Conservation (phyloP, 2,113 vertebrate genomes). For the Nettapus auritus region DNA sequence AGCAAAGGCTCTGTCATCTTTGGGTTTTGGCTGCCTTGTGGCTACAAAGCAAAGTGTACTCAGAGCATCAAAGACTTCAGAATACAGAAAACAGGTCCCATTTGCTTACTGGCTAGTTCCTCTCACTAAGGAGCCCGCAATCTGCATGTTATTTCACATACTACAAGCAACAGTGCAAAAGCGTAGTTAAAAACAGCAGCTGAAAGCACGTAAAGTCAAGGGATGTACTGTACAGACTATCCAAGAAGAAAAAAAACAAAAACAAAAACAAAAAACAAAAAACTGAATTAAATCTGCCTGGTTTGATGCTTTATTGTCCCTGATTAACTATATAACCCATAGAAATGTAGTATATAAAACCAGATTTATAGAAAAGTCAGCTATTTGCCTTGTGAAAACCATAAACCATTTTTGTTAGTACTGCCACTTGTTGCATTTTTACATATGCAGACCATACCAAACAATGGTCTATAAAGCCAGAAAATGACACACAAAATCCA, state of each 20-base stretch:
- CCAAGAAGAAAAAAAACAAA: no score
- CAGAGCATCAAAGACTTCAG: not conserved
- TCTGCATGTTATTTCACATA: not conserved
- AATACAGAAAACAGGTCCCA: not conserved
- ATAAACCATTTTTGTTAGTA: not conserved
- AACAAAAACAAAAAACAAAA: no score
- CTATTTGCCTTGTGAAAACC: not conserved
- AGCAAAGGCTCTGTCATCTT: rapidly evolving
- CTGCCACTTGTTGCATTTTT: not conserved
- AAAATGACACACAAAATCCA: not conserved
- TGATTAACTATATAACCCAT: not conserved
- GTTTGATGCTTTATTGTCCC: not conserved
- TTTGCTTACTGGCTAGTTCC: not conserved
- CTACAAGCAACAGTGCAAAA: not conserved
- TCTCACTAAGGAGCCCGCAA: not conserved
- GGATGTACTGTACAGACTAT: not conserved
- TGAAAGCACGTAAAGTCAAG: not conserved
- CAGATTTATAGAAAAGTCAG: not conserved
- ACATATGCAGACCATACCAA: not conserved
- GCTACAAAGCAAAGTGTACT: not conserved
- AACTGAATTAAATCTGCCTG: not conserved
- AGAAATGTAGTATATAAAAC: not conserved
- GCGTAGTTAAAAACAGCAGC: not conserved
- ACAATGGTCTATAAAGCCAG: not conserved
- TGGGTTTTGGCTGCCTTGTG: not conserved